phyloP scores from a whole-genome alignment of 2,888 invertebrate species.

The Meteorus colon region DNA sequence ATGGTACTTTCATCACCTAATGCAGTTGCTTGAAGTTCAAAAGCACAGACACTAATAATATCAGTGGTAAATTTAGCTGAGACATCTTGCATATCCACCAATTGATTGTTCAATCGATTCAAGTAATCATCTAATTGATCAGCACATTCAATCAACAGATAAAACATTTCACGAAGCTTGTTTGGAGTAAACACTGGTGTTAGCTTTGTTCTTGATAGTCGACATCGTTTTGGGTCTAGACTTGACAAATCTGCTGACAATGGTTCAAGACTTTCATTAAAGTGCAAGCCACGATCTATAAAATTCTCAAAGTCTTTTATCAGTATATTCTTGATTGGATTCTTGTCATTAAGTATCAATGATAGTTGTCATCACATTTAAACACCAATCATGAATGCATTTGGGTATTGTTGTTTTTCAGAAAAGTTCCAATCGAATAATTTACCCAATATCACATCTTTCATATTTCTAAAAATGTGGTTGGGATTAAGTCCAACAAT shows the following conservation, averaged over 20 bases:
- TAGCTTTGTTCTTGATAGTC: constrained; percentile 70
- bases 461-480: no score
- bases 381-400: no score
- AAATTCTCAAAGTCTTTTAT: no score
- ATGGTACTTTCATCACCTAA: constrained; percentile 55
- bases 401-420: no score
- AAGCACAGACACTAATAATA: constrained; percentile 69
- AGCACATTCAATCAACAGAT: constrained; percentile 68
- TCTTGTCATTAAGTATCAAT: no score
- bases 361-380: no score
- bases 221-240: constrained; percentile 71
- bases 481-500: no score
- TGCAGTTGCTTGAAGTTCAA: constrained; percentile 67
- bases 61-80: constrained; percentile 68
- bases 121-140: constrained; percentile 51
- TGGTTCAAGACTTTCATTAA: constrained; percentile 48
- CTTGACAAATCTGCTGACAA: constrained; percentile 67
- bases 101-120: background rate
- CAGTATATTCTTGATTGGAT: no score
- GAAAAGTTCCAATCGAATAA: no score
- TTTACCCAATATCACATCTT: no score
- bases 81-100: constrained; percentile 52
- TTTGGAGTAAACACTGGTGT: constrained; percentile 74
- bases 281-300: no score
- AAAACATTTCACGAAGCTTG: constrained; percentile 74